Evolutionary conservation across 2,888 invertebrate genomes (phyloP), one percentile per base, ranked within the genome.

Genomic region (Lasioglossum villosulum): DNA sequence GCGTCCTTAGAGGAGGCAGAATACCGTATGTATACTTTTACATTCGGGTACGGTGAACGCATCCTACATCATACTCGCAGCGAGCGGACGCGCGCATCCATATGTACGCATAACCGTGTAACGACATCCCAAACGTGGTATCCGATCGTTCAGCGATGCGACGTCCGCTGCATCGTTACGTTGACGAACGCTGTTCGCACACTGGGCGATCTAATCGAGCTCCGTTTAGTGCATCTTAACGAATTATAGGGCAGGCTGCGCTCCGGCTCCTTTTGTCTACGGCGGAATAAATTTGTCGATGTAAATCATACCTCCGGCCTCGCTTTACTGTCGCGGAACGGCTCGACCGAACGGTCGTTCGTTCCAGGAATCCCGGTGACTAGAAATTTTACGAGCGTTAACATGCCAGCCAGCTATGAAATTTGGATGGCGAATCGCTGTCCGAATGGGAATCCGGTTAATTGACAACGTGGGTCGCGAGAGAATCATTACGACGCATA

Each of bases 51-150:
- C 39, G 68, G 78, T 48, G 86, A 78, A 68, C 70, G 83, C 79
- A 71, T 90, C 84, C 78, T 84, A 88, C 85, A 83, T 88, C 85
- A 74, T 89, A 84, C 86, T 42, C 78, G 66, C 85, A 70, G 42
- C 82, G 68, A 87, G 79, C 74, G 84, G 77, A 78, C 82, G 86
- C 77, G 75, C 80, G 76, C 88, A 92, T 93, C 86, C 89, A 89
- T 91, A 92, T 90, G 86, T 89, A 90, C 90, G 88, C 88, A 89
- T 91, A 89, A 86, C 87, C 90, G 91, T 90, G 90, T 90, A 87
- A 86, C 90, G 90, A 87, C 88, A 89, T 88, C 84, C 91, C 92
- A 91, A 92, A 93, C 90, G 90, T 90, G 92, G 91, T 89, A 87
- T 91, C 87, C 85, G 80, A 81, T 84, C 78, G 66, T 68, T 68